Base-by-base conservation (phyloP, 53 echinoderm and acorn worm genomes). In the Patiria pectinifera region DNA sequence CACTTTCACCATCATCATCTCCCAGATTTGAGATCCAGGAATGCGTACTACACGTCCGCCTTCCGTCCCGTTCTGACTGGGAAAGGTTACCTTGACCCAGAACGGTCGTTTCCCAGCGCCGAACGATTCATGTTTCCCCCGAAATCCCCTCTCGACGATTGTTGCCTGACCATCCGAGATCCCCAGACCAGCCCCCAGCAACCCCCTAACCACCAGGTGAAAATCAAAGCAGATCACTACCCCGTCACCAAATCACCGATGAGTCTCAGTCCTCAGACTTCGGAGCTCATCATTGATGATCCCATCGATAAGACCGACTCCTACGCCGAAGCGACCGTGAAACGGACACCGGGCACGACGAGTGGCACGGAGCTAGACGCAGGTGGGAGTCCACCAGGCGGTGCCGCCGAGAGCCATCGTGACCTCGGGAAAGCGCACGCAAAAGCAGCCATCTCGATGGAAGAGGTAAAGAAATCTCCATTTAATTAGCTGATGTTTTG, bases 401-500 rank as follows among this genome's bases (percentile, higher is more conserved):
- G 25, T 14, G 25, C 48, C 71, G 86, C 46, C n/a, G 78, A 77
- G 77, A 76, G 87, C 78, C 76, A 21, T 21, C 76, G 78, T 59
- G 87, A 77, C 87, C 87, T 87, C 78, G 87, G 53, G 76, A 76
- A 48, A 19, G 71, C 15, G 35, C 60, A 48, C 76, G 43, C 77
- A 19, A 72, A 74, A 87, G 47, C 11, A 74, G 47, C 16, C n/a
- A 74, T 23, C 87, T 59, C 87, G 26, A 75, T 61, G 25, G 78
- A 75, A 76, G 76, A 87, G 87, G 87, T 87, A 77, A 87, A 53
- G 8, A 62, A 87, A 77, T 26, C 22, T 25, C 49, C 77, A 24
- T 49, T 49, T 87, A 87, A 87, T 87, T 87, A 87, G 74, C 75
- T 87, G 86, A 86, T 72, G 86, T 86, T 86, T 84, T 9, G 79